phyloP scores from a whole-genome alignment of 2,888 invertebrate species.

The Tiliacea citrago region DNA sequence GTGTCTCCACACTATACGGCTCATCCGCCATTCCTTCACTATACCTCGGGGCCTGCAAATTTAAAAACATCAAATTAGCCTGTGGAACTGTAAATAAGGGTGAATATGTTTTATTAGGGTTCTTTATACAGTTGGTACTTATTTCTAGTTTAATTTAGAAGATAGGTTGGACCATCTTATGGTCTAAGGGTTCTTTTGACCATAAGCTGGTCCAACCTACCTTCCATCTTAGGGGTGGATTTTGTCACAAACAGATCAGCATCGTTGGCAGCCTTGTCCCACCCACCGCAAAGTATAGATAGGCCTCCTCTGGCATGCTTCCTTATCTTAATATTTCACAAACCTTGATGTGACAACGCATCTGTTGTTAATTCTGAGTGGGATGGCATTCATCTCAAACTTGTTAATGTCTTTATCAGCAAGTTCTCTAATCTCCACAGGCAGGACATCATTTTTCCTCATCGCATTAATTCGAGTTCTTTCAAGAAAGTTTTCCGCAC shows the following conservation, averaged over 20 bases:
- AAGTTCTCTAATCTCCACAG: constrained; percentile 94
- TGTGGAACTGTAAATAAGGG: not conserved
- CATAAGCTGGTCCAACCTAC: too few relatives aligned
- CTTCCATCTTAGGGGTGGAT: too few relatives aligned
- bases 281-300: too few relatives aligned
- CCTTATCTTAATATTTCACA: constrained; percentile 1
- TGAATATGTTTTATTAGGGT: too few relatives aligned
- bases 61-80: constrained; percentile 15
- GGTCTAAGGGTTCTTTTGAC: too few relatives aligned
- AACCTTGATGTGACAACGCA: constrained; percentile 96
- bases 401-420: constrained; percentile 94
- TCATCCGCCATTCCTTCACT: constrained; percentile 95
- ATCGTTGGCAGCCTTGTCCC: not conserved
- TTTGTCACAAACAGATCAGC: too few relatives aligned
- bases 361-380: constrained; percentile 92
- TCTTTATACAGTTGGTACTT: too few relatives aligned
- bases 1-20: constrained; percentile 97
- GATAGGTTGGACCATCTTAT: not conserved
- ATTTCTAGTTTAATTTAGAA: not conserved
- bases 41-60: constrained; percentile 93
- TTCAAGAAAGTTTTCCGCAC: constrained; percentile 94
- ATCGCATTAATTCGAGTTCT: constrained; percentile 95
- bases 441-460: constrained; percentile 96
- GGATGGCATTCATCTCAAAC: constrained; percentile 94
- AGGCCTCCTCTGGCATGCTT: not conserved